These are phyloP conservation scores for Microvelia longipes DNA, from an alignment of 1,140 invertebrate species.

Conservation along the genomic window DNA sequence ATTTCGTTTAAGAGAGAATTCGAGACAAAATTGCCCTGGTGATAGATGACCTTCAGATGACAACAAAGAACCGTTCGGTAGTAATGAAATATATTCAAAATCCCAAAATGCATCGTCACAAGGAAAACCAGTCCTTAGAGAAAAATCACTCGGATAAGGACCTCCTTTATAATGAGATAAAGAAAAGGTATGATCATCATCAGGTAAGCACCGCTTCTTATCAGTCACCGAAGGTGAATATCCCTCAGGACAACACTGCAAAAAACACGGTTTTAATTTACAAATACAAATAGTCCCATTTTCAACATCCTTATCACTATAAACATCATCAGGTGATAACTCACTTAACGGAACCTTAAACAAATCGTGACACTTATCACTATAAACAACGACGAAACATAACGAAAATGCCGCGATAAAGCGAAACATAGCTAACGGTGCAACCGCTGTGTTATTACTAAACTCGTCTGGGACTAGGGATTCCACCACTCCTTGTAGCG, in stretches of 20 bases:
- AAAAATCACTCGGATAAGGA: not conserved
- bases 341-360: not conserved
- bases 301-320: not conserved
- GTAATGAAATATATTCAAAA: not conserved
- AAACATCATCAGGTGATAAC: not conserved
- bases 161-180: not conserved
- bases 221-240: not conserved
- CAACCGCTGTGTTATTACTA: not conserved
- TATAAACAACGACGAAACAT: too few relatives aligned
- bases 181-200: not conserved
- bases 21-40: not conserved
- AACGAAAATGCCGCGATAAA: too few relatives aligned
- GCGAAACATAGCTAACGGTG: not conserved
- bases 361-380: too few relatives aligned
- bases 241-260: not conserved
- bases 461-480: too few relatives aligned
- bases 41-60: not conserved
- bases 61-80: not conserved
- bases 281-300: not conserved
- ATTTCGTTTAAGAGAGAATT: not conserved
- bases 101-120: not conserved
- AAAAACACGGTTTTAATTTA: not conserved
- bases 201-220: not conserved
- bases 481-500: too few relatives aligned
- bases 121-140: not conserved